These are phyloP conservation scores for Ectobius pallidus DNA, from an alignment of 2,888 invertebrate genomes.

Conservation along the genomic window DNA sequence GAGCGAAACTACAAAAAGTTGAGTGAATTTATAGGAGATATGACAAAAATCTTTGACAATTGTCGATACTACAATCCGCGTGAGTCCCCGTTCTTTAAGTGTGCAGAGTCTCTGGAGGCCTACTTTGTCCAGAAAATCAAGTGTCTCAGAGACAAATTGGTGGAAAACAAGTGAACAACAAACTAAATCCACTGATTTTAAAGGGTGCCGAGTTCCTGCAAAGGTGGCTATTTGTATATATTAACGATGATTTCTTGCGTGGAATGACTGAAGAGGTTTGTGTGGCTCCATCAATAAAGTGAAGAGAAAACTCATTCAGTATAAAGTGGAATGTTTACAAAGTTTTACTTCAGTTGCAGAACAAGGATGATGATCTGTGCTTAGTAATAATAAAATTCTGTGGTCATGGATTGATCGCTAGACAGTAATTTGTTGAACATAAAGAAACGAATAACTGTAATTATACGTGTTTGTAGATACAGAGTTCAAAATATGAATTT, in stretches of 20 bases:
- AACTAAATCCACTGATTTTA: not conserved
- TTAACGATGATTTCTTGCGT: not conserved
- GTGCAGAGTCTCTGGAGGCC: slow-evolving; percentile 93
- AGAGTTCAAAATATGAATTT: slow-evolving; percentile 12
- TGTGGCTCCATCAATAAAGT: not conserved
- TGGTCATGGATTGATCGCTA: not conserved
- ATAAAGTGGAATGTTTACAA: not conserved
- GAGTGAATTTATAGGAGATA: slow-evolving; percentile 95
- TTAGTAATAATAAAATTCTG: not conserved
- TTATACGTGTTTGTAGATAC: slow-evolving; percentile 26
- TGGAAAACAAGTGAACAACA: slow-evolving; percentile 40
- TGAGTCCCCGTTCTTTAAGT: slow-evolving; percentile 94
- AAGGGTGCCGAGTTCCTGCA: not conserved
- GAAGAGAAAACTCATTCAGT: not conserved
- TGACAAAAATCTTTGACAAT: slow-evolving; percentile 98
- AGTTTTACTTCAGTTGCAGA: not conserved
- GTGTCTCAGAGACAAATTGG: slow-evolving; percentile 71
- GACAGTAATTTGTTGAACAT: slow-evolving; percentile 4
- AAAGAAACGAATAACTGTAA: not conserved
- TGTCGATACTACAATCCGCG: slow-evolving; percentile 97
- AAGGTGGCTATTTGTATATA: not conserved
- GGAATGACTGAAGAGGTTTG: not conserved
- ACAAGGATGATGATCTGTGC: not conserved
- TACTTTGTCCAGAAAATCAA: slow-evolving; percentile 95
- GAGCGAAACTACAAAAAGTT: slow-evolving; percentile 83